Conservation (phyloP, 2,797 vertebrate genomes). For the Sebastes taczanowskii region DNA sequence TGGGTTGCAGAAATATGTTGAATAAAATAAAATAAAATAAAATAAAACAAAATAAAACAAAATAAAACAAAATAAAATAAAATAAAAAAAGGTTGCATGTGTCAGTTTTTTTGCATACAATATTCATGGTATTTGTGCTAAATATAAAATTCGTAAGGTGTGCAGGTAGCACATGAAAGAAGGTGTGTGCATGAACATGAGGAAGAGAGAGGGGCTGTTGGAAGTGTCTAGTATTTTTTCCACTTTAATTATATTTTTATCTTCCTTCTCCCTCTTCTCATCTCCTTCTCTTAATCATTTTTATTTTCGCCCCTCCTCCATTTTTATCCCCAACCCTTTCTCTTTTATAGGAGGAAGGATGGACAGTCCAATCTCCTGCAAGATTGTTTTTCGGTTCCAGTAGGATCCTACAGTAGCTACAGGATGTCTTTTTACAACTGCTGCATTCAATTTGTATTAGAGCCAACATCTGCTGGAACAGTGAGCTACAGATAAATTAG, state of each 20-base stretch:
- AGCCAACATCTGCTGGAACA: neutral
- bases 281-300: constrained; percentile 41
- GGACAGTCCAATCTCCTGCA: constrained; percentile 24
- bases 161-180: neutral
- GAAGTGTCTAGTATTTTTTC: neutral
- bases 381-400: constrained; percentile 29
- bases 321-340: neutral
- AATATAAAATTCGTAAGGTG: neutral
- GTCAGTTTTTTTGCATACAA: neutral
- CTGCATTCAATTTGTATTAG: constrained; percentile 7
- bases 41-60: neutral
- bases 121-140: neutral
- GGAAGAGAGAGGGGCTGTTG: neutral
- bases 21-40: neutral
- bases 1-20: neutral
- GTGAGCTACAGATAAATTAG: neutral
- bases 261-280: neutral
- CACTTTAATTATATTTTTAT: constrained; percentile 23
- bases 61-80: neutral
- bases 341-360: constrained; percentile 15
- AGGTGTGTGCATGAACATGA: neutral
- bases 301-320: neutral
- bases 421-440: constrained; percentile 4
- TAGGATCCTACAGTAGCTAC: neutral
- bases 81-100: neutral